Conservation (phyloP, 1,140 invertebrate genomes). For the Teleopsis dalmanni region DNA sequence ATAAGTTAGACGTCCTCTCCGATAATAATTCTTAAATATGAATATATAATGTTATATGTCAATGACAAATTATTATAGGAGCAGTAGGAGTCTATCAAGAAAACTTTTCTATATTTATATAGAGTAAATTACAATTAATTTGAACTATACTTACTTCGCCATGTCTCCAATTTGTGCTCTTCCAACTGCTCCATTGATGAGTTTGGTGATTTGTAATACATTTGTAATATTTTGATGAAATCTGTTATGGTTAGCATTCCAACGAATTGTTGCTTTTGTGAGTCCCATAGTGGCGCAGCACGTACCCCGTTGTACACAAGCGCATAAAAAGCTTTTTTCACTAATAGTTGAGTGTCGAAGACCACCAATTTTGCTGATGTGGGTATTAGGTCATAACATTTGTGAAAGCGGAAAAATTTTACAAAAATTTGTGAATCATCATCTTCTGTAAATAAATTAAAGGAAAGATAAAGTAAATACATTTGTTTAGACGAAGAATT, state of each 20-base stretch:
- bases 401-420: constrained; percentile 99
- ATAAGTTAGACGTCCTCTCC: neutral
- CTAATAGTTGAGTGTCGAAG: constrained; percentile 97
- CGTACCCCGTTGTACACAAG: constrained; percentile 97
- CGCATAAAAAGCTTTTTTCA: constrained; percentile 98
- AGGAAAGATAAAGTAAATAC: neutral
- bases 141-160: constrained; percentile 63
- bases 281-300: constrained; percentile 97
- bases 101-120: no score
- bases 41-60: no score
- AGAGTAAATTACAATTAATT: constrained; percentile 2
- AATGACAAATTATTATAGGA: no score
- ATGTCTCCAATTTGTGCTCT: constrained; percentile 93
- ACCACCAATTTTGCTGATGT: constrained; percentile 98
- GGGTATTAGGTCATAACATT: constrained; percentile 98
- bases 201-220: constrained; percentile 91
- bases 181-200: constrained; percentile 93
- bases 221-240: constrained; percentile 97
- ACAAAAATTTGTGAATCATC: constrained; percentile 95
- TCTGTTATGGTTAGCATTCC: constrained; percentile 99
- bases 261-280: constrained; percentile 78
- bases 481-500: neutral
- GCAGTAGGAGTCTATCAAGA: no score
- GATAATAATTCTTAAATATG: no score
- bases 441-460: constrained; percentile 72